Evolutionary conservation across 2,888 invertebrate genomes (phyloP), one percentile per base, ranked within the genome.

Genomic region (Acleris cristana): DNA sequence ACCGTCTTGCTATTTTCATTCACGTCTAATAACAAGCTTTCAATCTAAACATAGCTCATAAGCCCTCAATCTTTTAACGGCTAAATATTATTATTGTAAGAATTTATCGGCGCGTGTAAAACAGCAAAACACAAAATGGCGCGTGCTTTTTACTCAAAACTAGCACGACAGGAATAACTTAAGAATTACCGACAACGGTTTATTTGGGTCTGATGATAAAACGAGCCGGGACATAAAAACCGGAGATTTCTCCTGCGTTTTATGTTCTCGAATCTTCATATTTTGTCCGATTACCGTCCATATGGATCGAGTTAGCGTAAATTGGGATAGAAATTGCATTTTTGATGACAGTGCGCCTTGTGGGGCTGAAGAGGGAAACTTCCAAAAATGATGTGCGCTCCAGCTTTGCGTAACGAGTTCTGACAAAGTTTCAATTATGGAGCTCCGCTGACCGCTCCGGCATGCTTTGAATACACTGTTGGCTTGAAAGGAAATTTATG

Each of bases 71-170:
- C 53, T 14, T 3, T 45, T 52, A 44, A 55, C 58, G 21, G 53
- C 26, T 21, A 21, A 59, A 21, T 21, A 45, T 53, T 58, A 45
- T 53, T 54, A 45, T 59, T 59, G 23, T 30, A 34, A 21, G 10
- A 5, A 23, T 40, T 59, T 48, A 59, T 45, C 45, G 57, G 26
- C 51, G 53, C 58, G 58, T 65, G 64, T 48, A 53, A 19, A 23
- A 45, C 30, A 54, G 19, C 49, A 48, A 59, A 58, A 64, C 64
- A 65, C 30, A 18, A 18, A 34, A 19, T 34, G 44, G 58, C 52
- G n/a, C 58, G 53, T 48, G 64, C 48, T 45, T 59, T n/a, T 58
- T 58, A 65, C 53, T 65, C 64, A 54, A 53, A 65, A 65, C 58
- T 53, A 48, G 16, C 40, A 30, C 21, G 45, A 45, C 53, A 40